Evolutionary conservation across 2,888 invertebrate species (phyloP).

Genomic region (Loripinus fragilis): DNA sequence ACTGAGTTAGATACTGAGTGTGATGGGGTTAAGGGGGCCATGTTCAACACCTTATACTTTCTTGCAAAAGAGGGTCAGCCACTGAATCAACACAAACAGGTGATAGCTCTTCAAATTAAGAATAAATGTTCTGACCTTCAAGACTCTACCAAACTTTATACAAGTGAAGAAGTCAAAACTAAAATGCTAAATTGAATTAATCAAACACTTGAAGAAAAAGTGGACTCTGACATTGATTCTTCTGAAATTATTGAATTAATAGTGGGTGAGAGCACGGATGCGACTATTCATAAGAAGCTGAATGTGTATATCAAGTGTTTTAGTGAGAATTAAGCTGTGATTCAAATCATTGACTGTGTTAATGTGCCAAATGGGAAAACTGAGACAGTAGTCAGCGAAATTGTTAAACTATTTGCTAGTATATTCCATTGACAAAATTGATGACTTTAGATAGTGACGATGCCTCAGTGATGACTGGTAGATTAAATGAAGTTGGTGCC

Average conservation of each 20-base stretch:
- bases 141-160: slow-evolving; percentile 30
- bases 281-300: not conserved
- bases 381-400: slow-evolving; percentile 24
- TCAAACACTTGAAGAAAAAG: slow-evolving; percentile 24
- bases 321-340: slow-evolving; percentile 21
- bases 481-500: too few relatives aligned
- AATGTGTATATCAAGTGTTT: slow-evolving; percentile 34
- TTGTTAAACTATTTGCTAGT: too few relatives aligned
- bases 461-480: too few relatives aligned
- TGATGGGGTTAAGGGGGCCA: too few relatives aligned
- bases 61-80: slow-evolving; percentile 36
- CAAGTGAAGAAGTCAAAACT: slow-evolving; percentile 31
- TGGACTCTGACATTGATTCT: slow-evolving; percentile 14
- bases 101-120: slow-evolving; percentile 18
- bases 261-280: slow-evolving; percentile 33
- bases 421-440: slow-evolving; percentile 8
- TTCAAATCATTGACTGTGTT: slow-evolving; percentile 34
- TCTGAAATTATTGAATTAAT: slow-evolving; percentile 28
- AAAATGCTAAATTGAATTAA: slow-evolving; percentile 35
- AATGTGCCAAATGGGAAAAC: slow-evolving; percentile 32
- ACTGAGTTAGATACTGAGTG: too few relatives aligned
- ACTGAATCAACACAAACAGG: slow-evolving; percentile 17
- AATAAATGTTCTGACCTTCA: slow-evolving; percentile 44
- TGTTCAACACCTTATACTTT: too few relatives aligned
- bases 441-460: too few relatives aligned